Evolutionary conservation across 2,113 vertebrate species (phyloP), one percentile per base, ranked within the genome.

Genomic region (Perca schrenkii): DNA sequence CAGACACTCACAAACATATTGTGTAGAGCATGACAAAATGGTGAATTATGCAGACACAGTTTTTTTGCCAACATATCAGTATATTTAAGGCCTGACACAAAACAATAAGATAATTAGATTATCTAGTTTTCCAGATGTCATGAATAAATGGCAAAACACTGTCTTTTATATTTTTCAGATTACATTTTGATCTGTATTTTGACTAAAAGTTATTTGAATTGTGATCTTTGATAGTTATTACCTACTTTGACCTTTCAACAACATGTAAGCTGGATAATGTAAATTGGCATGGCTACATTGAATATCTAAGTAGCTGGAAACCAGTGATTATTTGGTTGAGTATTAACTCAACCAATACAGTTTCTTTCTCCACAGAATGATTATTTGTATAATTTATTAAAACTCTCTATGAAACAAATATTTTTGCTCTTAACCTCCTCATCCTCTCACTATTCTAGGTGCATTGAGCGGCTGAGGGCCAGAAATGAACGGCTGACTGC

Each of bases 401-500:
- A 69, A 52, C 17, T n/a, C 10, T 54, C 31, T 47, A 40, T 54
- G 10, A 31, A 56, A 16, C 22, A 56, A 19, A 40, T 0, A 1
- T 28, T 19, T 22, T 25, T 40, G 4, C 46, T 22, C 12, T 50
- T 60, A 25, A 60, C 22, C 3, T 15, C 22, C 12, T 56, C 22
- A 50, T 49, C n/a, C 16, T 53, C 10, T 22, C 43, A 25, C 79
- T 49, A 1, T 74, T 70, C 14, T 87, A 98, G 97, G 86, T 93
- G 25, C 83, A 91, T 97, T 1, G 96, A 95, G 85, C 94, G 91
- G 79, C 94, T 98, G 82, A 96, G 95, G 82, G 91, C 95, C 77
- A 94, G 94, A 88, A 98, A 99, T 54, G 96, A 96, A 21, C 92
- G 94, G 61, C 95, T 99, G 77, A 94, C 89, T 0, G 92, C 87